Conservation (phyloP, 2,797 vertebrate genomes). For the Trachurus trachurus region DNA sequence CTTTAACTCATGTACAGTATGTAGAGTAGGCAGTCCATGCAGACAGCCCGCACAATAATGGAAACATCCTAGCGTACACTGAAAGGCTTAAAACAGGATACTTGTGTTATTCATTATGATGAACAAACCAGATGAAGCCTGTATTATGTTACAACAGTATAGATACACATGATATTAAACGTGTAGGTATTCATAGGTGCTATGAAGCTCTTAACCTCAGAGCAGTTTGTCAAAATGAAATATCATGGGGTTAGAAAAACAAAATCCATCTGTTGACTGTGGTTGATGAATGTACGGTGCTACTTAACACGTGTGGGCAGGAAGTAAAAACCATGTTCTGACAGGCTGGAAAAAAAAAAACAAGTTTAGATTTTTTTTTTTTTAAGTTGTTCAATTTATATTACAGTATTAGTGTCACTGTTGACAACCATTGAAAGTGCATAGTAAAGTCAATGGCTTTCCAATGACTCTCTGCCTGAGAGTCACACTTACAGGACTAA, state of each 20-base stretch:
- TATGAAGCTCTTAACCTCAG: not conserved
- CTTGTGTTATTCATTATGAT: slow-evolving; percentile 37
- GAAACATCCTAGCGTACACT: not conserved
- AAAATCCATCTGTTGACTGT: slow-evolving; percentile 5
- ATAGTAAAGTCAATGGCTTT: not conserved
- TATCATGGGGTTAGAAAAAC: slow-evolving; percentile 18
- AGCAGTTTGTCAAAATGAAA: slow-evolving; percentile 27
- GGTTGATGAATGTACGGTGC: not conserved
- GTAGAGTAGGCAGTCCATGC: not conserved
- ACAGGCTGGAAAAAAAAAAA: not conserved
- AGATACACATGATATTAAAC: slow-evolving; percentile 8
- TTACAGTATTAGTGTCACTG: slow-evolving; percentile 6
- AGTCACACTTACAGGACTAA: slow-evolving; percentile 13
- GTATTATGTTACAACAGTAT: slow-evolving; percentile 16
- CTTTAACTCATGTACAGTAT: not conserved
- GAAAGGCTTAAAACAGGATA: slow-evolving; percentile 23
- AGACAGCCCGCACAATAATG: not conserved
- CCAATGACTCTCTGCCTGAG: not conserved
- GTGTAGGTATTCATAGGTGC: slow-evolving; percentile 8
- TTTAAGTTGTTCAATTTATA: slow-evolving; percentile 2
- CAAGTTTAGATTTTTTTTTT: not conserved
- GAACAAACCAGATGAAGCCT: slow-evolving; percentile 41
- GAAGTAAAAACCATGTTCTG: not conserved
- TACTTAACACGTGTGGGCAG: not conserved
- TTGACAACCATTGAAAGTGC: slow-evolving; percentile 1